These are phyloP conservation scores for Xestia rhomboidea DNA, from an alignment of 2,888 invertebrate species.

Conservation along the genomic window DNA sequence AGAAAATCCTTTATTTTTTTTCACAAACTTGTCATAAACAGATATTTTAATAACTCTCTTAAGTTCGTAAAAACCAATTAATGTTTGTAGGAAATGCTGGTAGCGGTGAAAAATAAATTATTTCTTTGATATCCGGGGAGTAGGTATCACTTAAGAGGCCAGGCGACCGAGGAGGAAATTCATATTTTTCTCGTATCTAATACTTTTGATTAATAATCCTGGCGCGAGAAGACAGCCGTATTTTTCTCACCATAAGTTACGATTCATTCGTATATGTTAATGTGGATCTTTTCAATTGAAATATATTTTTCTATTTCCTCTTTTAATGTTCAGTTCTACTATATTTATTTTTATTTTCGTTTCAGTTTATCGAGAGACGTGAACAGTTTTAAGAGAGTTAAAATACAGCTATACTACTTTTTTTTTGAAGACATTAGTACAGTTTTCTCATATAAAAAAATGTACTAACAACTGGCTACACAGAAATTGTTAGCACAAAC, in stretches of 20 bases:
- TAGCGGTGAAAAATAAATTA: conserved; percentile 50
- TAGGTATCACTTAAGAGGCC: conserved; percentile 60
- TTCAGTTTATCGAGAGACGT: not conserved
- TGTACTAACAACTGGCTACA: not conserved
- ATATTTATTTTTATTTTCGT: not conserved
- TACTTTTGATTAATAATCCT: conserved; percentile 86
- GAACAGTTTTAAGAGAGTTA: not conserved
- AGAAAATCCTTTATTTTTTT: conserved; percentile 50
- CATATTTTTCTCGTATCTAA: conserved; percentile 86
- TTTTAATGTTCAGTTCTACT: not conserved
- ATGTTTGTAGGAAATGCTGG: conserved; percentile 50
- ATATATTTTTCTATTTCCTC: not conserved
- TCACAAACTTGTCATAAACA: conserved; percentile 63
- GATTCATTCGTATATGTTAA: conserved; percentile 83
- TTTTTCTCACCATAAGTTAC: conserved; percentile 88
- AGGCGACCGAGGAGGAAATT: conserved; percentile 77
- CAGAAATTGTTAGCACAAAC: conserved; percentile 16
- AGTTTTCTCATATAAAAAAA: not conserved
- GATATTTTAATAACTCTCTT: conserved; percentile 65
- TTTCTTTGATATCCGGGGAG: conserved; percentile 50
- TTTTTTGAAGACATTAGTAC: not conserved
- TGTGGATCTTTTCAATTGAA: conserved; percentile 69
- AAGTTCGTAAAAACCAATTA: conserved; percentile 63
- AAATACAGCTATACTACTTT: not conserved
- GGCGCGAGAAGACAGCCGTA: conserved; percentile 81